Percentiles rank a stretch among this genome's conserved stretches.
Conservation (phyloP, 2,113 vertebrate genomes). For the Prochilodus magdalenae region DNA sequence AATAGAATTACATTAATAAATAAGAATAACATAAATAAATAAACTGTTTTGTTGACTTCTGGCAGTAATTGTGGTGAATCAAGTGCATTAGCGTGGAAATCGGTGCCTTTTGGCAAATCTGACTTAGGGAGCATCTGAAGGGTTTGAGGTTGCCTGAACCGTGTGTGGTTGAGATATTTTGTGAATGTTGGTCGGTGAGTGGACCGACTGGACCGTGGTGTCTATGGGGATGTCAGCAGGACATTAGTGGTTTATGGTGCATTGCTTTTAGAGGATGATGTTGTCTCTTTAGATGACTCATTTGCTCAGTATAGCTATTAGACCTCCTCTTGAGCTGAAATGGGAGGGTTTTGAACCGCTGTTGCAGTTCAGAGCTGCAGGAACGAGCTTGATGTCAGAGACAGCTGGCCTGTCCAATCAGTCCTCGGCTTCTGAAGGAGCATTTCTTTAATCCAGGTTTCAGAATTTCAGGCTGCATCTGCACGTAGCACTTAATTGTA, state of each 20-base stretch:
- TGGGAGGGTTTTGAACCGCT: neutral
- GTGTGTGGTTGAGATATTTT: too few relatives aligned
- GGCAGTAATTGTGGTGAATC: too few relatives aligned
- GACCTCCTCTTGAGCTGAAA: neutral
- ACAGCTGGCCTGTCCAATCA: neutral
- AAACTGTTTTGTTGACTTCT: too few relatives aligned
- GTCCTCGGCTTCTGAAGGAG: neutral
- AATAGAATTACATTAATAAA: neutral
- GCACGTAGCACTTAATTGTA: too few relatives aligned
- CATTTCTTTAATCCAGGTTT: neutral
- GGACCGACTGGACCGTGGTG: neutral
- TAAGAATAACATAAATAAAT: too few relatives aligned
- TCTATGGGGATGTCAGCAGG: neutral
- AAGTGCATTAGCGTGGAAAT: too few relatives aligned
- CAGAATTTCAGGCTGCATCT: too few relatives aligned
- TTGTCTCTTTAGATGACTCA: neutral
- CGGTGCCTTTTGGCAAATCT: too few relatives aligned
- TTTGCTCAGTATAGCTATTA: neutral
- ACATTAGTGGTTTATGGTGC: neutral
- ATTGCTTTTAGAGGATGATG: neutral
- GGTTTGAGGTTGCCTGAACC: too few relatives aligned
- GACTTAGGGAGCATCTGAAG: too few relatives aligned
- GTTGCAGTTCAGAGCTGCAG: neutral
- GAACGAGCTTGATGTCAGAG: neutral
- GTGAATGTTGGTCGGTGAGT: too few relatives aligned